Conservation (phyloP, 2,888 invertebrate genomes). For the Mimachlamys varia region DNA sequence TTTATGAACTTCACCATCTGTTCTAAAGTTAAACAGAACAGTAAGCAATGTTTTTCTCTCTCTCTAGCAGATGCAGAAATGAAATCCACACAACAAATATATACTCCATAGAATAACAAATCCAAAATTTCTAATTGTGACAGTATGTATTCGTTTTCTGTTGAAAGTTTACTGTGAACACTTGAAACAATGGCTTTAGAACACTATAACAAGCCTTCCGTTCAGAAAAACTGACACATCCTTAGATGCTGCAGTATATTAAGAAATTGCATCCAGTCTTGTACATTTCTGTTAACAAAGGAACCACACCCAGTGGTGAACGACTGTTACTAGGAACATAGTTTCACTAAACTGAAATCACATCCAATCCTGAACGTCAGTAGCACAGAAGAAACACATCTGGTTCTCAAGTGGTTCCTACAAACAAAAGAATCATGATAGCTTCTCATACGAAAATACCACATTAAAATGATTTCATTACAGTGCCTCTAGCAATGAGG, state of each 20-base stretch:
- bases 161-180: background rate
- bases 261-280: background rate
- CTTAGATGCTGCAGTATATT: background rate
- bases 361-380: background rate
- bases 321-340: background rate
- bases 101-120: background rate
- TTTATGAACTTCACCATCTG: background rate
- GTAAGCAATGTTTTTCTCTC: background rate
- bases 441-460: background rate
- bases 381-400: background rate
- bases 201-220: background rate
- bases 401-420: background rate
- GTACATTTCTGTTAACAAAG: too few relatives aligned
- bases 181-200: background rate
- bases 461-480: background rate
- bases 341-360: background rate
- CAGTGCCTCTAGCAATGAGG: background rate
- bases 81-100: background rate
- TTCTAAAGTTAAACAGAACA: background rate
- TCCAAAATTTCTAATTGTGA: background rate
- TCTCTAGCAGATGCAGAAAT: background rate
- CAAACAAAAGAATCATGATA: background rate
- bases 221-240: background rate
- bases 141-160: background rate
- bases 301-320: background rate